A percentile compares a stretch with the other conserved stretches of the same genome.
phyloP scores from a whole-genome alignment of 2,797 vertebrate genomes.

The Brachymystax lenok region DNA sequence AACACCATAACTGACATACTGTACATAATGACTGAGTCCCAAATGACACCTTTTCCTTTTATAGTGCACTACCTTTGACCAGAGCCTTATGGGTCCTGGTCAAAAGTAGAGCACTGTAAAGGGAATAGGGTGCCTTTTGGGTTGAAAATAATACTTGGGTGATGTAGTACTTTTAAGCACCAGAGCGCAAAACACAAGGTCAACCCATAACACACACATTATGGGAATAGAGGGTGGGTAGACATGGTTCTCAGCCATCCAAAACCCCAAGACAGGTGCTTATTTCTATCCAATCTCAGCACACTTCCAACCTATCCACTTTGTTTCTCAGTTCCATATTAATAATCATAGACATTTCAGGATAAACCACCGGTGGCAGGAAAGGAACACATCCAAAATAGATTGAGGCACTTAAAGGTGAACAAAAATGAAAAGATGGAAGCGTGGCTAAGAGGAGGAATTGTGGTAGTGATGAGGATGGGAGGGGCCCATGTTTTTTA shows the following conservation, averaged over 20 bases:
- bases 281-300: too few species aligned
- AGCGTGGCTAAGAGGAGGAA: not conserved
- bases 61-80: too few species aligned
- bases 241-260: not conserved
- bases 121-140: not conserved
- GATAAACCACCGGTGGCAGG: constrained; percentile 11
- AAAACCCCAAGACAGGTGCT: not conserved
- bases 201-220: not conserved
- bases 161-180: too few species aligned
- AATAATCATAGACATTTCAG: not conserved
- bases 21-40: too few species aligned
- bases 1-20: not conserved
- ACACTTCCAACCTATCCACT: too few species aligned
- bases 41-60: too few species aligned
- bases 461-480: not conserved
- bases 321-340: not conserved
- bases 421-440: constrained; percentile 27
- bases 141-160: too few species aligned
- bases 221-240: not conserved
- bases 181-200: not conserved
- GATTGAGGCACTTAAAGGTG: constrained; percentile 65
- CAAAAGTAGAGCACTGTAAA: not conserved
- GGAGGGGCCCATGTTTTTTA: not conserved
- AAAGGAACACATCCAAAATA: constrained; percentile 38
- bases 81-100: too few species aligned